Conservation (phyloP, 2,888 invertebrate genomes). For the Athripsodes cinereus region DNA sequence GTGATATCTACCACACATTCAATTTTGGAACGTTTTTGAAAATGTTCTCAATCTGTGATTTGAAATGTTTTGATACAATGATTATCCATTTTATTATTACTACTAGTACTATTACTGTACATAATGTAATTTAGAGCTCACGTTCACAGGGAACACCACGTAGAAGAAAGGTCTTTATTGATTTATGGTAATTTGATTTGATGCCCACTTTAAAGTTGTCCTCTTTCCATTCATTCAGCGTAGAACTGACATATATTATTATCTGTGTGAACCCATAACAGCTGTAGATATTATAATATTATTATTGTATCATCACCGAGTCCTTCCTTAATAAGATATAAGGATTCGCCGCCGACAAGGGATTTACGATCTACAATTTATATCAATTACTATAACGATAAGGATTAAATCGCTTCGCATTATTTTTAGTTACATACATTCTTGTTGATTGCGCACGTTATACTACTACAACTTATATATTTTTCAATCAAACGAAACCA, state of each 20-base stretch:
- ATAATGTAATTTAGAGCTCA: background rate
- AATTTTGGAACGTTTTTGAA: too few species aligned
- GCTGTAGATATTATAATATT: background rate
- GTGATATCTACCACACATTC: too few species aligned
- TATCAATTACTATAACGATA: background rate
- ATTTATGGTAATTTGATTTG: slow-evolving; percentile 2
- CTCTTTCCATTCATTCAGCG: background rate
- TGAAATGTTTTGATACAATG: background rate
- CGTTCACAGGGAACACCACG: background rate
- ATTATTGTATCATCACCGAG: background rate
- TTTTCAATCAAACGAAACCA: too few species aligned
- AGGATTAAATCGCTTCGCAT: background rate
- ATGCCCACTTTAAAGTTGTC: background rate
- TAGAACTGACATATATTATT: background rate
- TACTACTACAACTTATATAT: too few species aligned
- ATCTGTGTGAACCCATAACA: too few species aligned
- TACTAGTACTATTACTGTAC: too few species aligned
- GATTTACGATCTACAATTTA: background rate
- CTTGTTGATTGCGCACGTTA: background rate
- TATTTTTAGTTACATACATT: slow-evolving; percentile 1
- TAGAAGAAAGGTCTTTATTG: slow-evolving; percentile 1
- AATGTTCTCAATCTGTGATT: background rate
- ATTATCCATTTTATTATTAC: background rate
- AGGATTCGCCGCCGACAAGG: background rate
- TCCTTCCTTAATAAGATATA: background rate